Evolutionary conservation across 2,113 vertebrate species (phyloP).

Genomic region (Pomatostomus ruficeps): DNA sequence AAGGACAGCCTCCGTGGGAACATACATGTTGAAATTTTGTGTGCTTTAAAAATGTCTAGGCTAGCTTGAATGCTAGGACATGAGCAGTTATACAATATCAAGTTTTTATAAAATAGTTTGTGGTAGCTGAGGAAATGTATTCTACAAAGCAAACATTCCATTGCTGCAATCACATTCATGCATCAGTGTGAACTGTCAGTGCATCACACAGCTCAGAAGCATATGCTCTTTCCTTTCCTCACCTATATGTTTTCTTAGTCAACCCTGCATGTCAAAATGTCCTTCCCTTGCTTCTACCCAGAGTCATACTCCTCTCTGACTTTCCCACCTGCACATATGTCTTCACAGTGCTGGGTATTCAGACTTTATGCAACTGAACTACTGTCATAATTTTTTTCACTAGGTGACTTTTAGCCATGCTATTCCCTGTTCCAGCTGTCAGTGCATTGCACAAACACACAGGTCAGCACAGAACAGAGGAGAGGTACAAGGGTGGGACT

Average conservation of each 20-base stretch:
- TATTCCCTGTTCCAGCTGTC: not conserved
- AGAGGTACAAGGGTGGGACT: not conserved
- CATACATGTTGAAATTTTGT: not conserved
- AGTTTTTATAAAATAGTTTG: not conserved
- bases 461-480: not conserved
- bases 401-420: not conserved
- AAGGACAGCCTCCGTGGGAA: not conserved
- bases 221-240: not conserved
- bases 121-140: not conserved
- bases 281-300: not conserved
- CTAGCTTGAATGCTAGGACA: not conserved
- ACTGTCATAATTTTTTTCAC: not conserved
- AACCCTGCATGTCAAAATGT: not conserved
- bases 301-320: not conserved
- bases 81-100: not conserved
- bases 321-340: not conserved
- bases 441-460: not conserved
- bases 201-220: not conserved
- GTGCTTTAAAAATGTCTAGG: not conserved
- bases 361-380: not conserved
- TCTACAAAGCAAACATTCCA: not conserved
- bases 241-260: not conserved
- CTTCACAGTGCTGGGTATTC: not conserved
- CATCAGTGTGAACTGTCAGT: not conserved
- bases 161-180: not conserved